Evolutionary conservation across 2,797 vertebrate genomes (phyloP), one percentile per base, ranked within the genome.

Genomic region (Myotis myotis): DNA sequence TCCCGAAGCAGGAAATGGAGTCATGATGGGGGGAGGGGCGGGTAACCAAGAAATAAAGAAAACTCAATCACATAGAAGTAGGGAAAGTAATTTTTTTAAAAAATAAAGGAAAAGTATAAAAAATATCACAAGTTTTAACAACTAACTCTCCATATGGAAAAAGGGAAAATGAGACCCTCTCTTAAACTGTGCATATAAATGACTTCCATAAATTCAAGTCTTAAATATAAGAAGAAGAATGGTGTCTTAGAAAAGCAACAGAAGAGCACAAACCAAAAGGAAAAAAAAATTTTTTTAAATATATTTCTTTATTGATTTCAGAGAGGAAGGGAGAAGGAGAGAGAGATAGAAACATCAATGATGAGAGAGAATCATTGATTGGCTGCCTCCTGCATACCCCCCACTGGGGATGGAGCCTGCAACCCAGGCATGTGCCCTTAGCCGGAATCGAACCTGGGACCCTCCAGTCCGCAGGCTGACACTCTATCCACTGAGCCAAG

Each of bases 11-110:
- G 22, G 10, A 57, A 90, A 75, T 41, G 17, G 10, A 4, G 1
- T 15, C n/a, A 4, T 0, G 2, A 1, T 8, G 3, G 4, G 19
- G 3, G 13, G 7, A 16, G 4, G 3, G 8, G 8, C 5, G 2
- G 3, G 23, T 9, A 3, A 19, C 79, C 17, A 38, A 11, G 19
- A 95, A 76, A 64, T 8, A 64, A 19, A 62, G 38, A 38, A 38
- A 33, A 75, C 11, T 60, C 38, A 84, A 12, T 49, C 25, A 13
- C 80, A 66, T 41, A 41, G 19, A 36, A 33, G 23, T 19, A 89
- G 22, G 4, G 1, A 44, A 75, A 79, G 15, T 44, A 36, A 68
- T 15, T 76, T 71, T 92, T 22, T 22, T 1, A 47, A 47, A 47
- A 60, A 75, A 74, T 7, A 68, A 79, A 23, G 1, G 49, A 70